Conservation (phyloP, 2,888 invertebrate species). For the Drosophila kokeensis region DNA sequence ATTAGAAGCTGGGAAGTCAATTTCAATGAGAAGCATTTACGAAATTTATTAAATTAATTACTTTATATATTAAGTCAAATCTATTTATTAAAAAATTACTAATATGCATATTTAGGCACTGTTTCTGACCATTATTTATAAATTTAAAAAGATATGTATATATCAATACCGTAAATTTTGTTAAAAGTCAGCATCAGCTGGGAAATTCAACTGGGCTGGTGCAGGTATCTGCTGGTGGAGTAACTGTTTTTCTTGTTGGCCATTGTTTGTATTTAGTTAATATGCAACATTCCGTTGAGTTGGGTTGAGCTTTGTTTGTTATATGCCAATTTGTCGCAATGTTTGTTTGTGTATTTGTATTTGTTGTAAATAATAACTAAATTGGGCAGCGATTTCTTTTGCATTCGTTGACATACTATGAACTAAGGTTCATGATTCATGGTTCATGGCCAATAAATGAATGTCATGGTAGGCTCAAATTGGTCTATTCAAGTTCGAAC, state of each 20-base stretch:
- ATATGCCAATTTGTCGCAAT: slow-evolving; percentile 69
- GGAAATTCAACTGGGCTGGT: background rate
- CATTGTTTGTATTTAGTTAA: slow-evolving; percentile 48
- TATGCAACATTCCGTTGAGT: slow-evolving; percentile 44
- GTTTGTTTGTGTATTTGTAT: slow-evolving; percentile 48
- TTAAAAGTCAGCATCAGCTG: background rate
- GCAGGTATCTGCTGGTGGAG: slow-evolving; percentile 31
- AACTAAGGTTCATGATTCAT: background rate
- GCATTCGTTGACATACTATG: background rate
- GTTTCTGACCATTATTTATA: background rate
- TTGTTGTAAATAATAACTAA: slow-evolving; percentile 74
- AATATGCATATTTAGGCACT: background rate
- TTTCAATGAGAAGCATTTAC: no score
- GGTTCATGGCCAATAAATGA: slow-evolving; percentile 47
- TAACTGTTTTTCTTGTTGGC: background rate
- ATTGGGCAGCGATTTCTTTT: slow-evolving; percentile 65
- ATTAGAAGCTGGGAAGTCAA: no score
- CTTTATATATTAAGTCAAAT: background rate
- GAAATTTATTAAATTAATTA: background rate
- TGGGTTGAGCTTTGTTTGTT: slow-evolving; percentile 56
- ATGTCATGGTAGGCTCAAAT: slow-evolving; percentile 32
- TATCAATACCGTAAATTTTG: background rate
- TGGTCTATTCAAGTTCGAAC: slow-evolving; percentile 18
- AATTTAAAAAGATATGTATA: background rate
- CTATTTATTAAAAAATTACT: background rate